Evolutionary conservation across 2,797 vertebrate genomes (phyloP).

Genomic region (Podarcis lilfordi): DNA sequence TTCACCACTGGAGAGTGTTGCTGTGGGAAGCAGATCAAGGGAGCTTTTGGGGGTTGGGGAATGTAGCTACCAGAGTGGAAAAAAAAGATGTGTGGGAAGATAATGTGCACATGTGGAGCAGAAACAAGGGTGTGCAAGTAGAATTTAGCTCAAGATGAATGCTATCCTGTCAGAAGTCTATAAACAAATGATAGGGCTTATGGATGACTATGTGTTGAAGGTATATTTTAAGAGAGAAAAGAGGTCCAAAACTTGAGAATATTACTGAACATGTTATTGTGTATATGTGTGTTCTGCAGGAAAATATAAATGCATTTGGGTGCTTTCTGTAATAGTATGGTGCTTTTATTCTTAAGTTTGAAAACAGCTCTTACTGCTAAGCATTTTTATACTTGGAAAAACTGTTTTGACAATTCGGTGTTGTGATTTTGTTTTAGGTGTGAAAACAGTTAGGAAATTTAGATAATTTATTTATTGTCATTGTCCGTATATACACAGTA

Average conservation of each 20-base stretch:
- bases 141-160: slow-evolving; percentile 41
- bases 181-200: neutral
- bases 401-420: neutral
- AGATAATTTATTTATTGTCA: no score
- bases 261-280: neutral
- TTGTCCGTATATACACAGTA: no score
- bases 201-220: neutral
- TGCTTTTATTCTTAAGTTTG: neutral
- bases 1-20: slow-evolving; percentile 52
- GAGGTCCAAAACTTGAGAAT: neutral
- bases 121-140: slow-evolving; percentile 43
- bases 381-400: neutral
- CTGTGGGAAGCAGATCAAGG: slow-evolving; percentile 67
- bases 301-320: no score
- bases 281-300: neutral
- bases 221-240: neutral
- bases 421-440: neutral
- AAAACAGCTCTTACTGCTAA: neutral
- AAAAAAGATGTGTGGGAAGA: slow-evolving; percentile 61
- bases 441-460: neutral
- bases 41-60: slow-evolving; percentile 52
- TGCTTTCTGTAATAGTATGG: neutral
- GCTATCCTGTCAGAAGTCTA: neutral
- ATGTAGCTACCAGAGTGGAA: slow-evolving; percentile 55
- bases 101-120: slow-evolving; percentile 43